A percentile compares a stretch with the other conserved stretches of the same genome.
phyloP scores from a whole-genome alignment of 2,113 vertebrate genomes.

The Lanius collurio region DNA sequence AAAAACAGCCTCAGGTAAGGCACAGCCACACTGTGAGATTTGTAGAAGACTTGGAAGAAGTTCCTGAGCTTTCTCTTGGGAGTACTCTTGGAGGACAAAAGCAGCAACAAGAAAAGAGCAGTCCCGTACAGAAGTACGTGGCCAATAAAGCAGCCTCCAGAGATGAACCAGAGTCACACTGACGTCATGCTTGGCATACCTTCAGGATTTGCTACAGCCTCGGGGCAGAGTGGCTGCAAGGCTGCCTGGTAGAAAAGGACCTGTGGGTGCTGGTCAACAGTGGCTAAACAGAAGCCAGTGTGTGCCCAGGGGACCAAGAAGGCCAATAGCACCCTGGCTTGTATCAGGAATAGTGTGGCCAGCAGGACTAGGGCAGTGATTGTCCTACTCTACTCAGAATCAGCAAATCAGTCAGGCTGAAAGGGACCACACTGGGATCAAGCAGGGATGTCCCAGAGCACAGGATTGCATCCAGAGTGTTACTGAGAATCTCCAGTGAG shows the following conservation, averaged over 20 bases:
- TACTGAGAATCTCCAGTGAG: background rate
- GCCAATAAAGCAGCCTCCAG: background rate
- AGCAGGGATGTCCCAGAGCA: background rate
- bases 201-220: background rate
- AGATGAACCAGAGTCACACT: background rate
- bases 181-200: fast-evolving
- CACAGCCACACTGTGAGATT: background rate
- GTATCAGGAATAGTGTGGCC: background rate
- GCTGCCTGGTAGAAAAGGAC: background rate
- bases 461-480: background rate
- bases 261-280: background rate
- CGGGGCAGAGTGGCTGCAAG: background rate
- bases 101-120: background rate
- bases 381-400: background rate
- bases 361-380: background rate
- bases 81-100: background rate
- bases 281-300: background rate
- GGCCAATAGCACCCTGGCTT: background rate
- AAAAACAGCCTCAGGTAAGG: background rate
- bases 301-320: background rate
- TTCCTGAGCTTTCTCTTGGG: background rate
- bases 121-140: background rate
- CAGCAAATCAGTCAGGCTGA: background rate
- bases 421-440: background rate
- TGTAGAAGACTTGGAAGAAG: background rate